phyloP scores from a whole-genome alignment of 2,113 vertebrate species.

The Takifugu bimaculatus region DNA sequence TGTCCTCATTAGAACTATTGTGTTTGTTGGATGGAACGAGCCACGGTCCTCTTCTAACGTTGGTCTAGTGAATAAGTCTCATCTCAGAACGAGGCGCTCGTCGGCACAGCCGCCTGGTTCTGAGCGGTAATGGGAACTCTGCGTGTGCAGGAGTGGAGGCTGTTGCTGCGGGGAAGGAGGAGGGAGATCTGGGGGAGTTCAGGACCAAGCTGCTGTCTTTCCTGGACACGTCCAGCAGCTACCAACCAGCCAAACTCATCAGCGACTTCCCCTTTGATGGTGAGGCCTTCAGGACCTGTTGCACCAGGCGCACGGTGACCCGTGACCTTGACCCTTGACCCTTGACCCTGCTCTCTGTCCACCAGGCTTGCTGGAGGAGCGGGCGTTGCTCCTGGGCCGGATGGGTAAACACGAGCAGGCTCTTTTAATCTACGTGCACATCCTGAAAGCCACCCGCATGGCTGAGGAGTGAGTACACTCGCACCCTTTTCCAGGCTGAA shows the following conservation, averaged over 20 bases:
- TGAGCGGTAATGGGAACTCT: no score
- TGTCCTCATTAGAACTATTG: no score
- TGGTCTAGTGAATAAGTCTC: no score
- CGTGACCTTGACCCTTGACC: neutral
- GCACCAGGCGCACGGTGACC: neutral
- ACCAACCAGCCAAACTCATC: constrained; percentile 89
- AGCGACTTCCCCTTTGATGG: constrained; percentile 98
- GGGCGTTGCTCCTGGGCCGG: constrained; percentile 89
- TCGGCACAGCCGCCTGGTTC: no score
- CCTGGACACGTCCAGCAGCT: constrained; percentile 85
- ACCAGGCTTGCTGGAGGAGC: constrained; percentile 90
- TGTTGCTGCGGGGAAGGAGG: constrained; percentile 86
- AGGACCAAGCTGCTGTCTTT: constrained; percentile 87
- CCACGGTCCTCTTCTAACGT: no score
- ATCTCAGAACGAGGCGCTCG: no score
- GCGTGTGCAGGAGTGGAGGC: constrained; percentile 57
- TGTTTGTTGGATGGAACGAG: no score
- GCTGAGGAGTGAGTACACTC: constrained; percentile 85
- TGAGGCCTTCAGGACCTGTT: constrained; percentile 51
- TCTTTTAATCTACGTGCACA: constrained; percentile 95
- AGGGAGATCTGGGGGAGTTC: constrained; percentile 86
- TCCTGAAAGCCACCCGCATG: constrained; percentile 89
- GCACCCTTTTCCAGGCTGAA: neutral
- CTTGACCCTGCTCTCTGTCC: constrained; percentile 10
- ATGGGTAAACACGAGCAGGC: constrained; percentile 99